These are phyloP conservation scores for Drosophila micromelanica DNA, from an alignment of 1,140 invertebrate species.

Conservation along the genomic window DNA sequence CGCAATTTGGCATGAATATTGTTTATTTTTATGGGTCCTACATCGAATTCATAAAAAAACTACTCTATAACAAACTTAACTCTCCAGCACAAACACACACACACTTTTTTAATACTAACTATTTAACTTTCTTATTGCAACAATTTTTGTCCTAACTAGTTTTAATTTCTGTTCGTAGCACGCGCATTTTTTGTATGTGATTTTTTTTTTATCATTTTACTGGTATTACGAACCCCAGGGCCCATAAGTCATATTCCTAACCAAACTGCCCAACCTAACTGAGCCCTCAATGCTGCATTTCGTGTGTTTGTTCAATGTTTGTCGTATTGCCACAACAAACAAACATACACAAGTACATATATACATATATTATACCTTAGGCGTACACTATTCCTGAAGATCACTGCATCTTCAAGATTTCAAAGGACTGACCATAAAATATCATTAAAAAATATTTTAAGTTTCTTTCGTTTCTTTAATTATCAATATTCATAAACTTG, in stretches of 20 bases:
- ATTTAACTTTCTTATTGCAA: conserved; percentile 35
- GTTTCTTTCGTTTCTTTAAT: not conserved
- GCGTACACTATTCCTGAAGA: not conserved
- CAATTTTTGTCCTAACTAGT: conserved; percentile 15
- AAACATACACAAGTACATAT: conserved; percentile 17
- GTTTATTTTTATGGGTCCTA: conserved; percentile 26
- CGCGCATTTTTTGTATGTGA: conserved; percentile 51
- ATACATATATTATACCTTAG: conserved; percentile 7
- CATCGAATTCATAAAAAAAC: conserved; percentile 3
- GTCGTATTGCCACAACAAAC: conserved; percentile 34
- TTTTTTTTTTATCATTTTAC: conserved; percentile 17
- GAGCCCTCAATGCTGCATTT: conserved; percentile 20
- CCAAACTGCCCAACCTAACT: conserved; percentile 46
- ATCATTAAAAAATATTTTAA: not conserved
- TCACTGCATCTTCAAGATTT: not conserved
- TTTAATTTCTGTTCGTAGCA: conserved; percentile 48
- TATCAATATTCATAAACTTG: not conserved
- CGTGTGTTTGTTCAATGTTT: conserved; percentile 50
- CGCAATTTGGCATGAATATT: conserved; percentile 52
- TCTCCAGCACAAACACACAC: not conserved
- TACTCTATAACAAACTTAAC: not conserved
- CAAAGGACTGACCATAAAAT: not conserved
- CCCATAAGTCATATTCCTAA: too few relatives aligned
- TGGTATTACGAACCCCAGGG: conserved; percentile 24
- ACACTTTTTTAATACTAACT: conserved; percentile 13